Percentiles rank a stretch among this genome's conserved stretches.
Conservation (phyloP, 2,797 vertebrate species). For the Muscicapa striata region DNA sequence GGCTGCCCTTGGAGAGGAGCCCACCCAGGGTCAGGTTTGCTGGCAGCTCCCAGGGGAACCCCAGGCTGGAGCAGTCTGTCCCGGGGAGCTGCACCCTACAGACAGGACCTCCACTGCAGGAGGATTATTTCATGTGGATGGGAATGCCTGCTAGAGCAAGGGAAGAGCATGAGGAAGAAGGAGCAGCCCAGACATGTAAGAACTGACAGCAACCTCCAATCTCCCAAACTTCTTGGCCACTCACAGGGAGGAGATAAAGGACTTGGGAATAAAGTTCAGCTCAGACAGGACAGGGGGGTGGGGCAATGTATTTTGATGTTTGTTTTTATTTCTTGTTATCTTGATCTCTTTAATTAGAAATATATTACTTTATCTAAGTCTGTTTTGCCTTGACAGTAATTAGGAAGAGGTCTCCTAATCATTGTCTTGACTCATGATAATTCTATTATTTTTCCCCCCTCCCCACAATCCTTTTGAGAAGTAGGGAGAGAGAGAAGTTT, state of each 20-base stretch:
- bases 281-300: background rate
- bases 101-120: background rate
- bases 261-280: background rate
- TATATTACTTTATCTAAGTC: background rate
- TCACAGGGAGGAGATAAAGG: background rate
- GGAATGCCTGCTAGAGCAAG: background rate
- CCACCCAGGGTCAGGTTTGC: rapidly evolving
- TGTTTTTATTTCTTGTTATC: background rate
- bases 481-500: background rate
- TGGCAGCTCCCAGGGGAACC: background rate
- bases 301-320: background rate
- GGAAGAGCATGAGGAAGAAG: background rate
- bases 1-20: background rate
- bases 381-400: background rate
- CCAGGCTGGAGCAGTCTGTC: background rate
- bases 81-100: rapidly evolving
- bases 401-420: background rate
- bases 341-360: background rate
- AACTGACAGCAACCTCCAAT: background rate
- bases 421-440: background rate
- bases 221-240: background rate
- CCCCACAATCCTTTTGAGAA: background rate
- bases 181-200: background rate
- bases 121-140: background rate
- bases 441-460: background rate